phyloP scores from a whole-genome alignment of 2,888 invertebrate species.

The Hoplodrina ambigua region DNA sequence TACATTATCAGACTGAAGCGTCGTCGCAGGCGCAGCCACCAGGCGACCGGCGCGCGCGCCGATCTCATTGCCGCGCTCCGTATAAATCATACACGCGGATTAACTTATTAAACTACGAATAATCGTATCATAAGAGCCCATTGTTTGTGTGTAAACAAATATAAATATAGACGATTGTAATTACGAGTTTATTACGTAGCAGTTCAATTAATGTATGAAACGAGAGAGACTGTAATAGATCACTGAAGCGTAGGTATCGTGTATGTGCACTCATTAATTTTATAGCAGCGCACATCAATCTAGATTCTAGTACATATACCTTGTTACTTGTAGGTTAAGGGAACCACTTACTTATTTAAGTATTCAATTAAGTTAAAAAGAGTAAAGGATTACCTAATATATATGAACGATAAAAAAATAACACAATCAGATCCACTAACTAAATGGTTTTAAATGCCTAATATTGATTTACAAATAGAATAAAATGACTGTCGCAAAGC shows the following conservation, averaged over 20 bases:
- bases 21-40: constrained; percentile 62
- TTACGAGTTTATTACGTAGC: constrained; percentile 23
- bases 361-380: no score
- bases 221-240: constrained; percentile 38
- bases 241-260: constrained; percentile 35
- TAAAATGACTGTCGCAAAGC: no score
- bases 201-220: constrained; percentile 47
- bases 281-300: constrained; percentile 31
- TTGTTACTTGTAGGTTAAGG: not conserved
- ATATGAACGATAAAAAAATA: no score
- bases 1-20: constrained; percentile 79
- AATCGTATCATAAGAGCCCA: constrained; percentile 41
- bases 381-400: no score
- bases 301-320: constrained; percentile 11
- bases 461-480: no score
- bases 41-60: constrained; percentile 66
- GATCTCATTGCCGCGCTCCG: constrained; percentile 82
- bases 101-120: constrained; percentile 58
- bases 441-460: no score
- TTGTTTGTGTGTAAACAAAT: constrained; percentile 59
- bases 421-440: no score
- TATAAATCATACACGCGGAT: constrained; percentile 69
- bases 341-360: not conserved
- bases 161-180: constrained; percentile 34
- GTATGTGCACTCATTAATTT: constrained; percentile 42